These are phyloP conservation scores for Elegia similella DNA, from an alignment of 2,888 invertebrate genomes.

Conservation along the genomic window DNA sequence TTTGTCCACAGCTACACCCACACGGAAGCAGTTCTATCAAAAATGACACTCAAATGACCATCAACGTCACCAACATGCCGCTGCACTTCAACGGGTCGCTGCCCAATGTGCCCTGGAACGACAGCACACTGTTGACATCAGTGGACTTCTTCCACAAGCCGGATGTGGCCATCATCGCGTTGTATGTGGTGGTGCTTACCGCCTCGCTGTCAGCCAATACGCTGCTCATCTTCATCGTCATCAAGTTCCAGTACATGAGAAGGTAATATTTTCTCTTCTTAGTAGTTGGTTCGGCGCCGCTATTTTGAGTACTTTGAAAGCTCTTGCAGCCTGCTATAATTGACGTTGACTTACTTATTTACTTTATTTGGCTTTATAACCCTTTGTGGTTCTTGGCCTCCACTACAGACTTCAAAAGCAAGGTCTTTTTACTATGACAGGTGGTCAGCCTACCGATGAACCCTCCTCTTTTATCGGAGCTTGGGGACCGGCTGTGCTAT, in stretches of 20 bases:
- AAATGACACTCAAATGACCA: conserved; percentile 14
- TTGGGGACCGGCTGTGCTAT: no score
- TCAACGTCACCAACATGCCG: conserved; percentile 31
- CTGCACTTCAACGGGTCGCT: conserved; percentile 37
- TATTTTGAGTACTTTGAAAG: no score
- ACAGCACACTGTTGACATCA: conserved; percentile 43
- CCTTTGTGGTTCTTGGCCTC: no score
- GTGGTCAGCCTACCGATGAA: no score
- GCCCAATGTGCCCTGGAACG: conserved; percentile 40
- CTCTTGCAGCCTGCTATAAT: no score
- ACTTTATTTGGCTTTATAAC: no score
- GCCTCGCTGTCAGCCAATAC: conserved; percentile 85
- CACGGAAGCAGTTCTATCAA: neutral
- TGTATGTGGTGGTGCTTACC: conserved; percentile 84
- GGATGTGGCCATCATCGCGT: conserved; percentile 79
- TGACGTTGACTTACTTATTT: no score
- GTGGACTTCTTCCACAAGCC: conserved; percentile 65
- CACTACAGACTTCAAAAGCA: no score
- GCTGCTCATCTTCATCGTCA: conserved; percentile 85
- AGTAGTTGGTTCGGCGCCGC: no score
- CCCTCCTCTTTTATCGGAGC: no score
- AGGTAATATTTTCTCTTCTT: conserved; percentile 78
- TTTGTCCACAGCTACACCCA: conserved; percentile 1
- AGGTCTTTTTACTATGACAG: no score
- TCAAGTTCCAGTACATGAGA: conserved; percentile 87